Base-by-base conservation (phyloP, 1,140 invertebrate species). In the Sesamia nonagrioides region DNA sequence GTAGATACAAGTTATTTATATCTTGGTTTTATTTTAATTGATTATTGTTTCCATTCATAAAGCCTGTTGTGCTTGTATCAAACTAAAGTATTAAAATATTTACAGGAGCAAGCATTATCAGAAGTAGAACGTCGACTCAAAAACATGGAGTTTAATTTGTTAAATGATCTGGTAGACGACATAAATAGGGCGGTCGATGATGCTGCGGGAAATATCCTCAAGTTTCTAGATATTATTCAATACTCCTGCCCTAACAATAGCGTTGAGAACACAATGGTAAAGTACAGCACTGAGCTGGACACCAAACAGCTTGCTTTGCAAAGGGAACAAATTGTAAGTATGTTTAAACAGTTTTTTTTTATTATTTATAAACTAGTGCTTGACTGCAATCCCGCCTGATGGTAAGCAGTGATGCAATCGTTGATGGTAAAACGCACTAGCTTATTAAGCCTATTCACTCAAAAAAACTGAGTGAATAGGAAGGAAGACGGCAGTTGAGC, bases 311-410 rank as follows among this genome's bases (percentile, higher is more conserved):
- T 89, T 15, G 61, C 76, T 15, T 52, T 93, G 33, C 90, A 91
- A 68, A 89, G 81, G 56, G 84, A 89, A 42, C 88, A 89, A 85
- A 86, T 91, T 42, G 92, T 93, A 82, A 88, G 87, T 68, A 6
- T 13, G 15, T 21, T 58, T 18, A 18, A 73, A 40, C 9, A n/a
- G n/a, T n/a, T n/a, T n/a, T n/a, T n/a, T n/a, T n/a, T n/a, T n/a
- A n/a, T n/a, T n/a, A n/a, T n/a, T n/a, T n/a, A n/a, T n/a, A n/a
- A n/a, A n/a, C n/a, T n/a, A n/a, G n/a, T n/a, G n/a, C n/a, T n/a
- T n/a, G n/a, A n/a, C n/a, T n/a, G n/a, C n/a, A n/a, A n/a, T n/a
- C n/a, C n/a, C n/a, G n/a, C n/a, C n/a, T n/a, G n/a, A n/a, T n/a
- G n/a, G n/a, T n/a, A n/a, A n/a, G n/a, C n/a, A n/a, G n/a, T n/a